These are phyloP conservation scores for Pseudomyrmex pallidus DNA, from an alignment of 1,140 invertebrate genomes.

Conservation along the genomic window DNA sequence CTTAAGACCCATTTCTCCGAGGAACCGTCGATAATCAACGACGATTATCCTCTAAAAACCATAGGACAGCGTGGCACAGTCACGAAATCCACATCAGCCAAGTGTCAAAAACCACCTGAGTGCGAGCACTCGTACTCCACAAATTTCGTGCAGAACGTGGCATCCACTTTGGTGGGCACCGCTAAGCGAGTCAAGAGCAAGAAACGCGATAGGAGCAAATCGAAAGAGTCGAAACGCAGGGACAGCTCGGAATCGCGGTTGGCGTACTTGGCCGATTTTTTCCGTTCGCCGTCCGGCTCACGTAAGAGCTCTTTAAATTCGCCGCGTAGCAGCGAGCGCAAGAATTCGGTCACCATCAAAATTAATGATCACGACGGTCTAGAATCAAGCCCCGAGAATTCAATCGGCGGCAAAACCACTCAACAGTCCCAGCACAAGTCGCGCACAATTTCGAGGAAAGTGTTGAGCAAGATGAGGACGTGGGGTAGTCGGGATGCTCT, in stretches of 20 bases:
- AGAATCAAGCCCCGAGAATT: slow-evolving; percentile 81
- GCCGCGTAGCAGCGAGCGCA: slow-evolving; percentile 75
- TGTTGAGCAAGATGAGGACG: slow-evolving; percentile 80
- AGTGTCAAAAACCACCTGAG: slow-evolving; percentile 59
- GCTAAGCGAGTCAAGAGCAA: slow-evolving; percentile 81
- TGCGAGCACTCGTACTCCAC: slow-evolving; percentile 67
- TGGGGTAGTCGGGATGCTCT: slow-evolving; percentile 82
- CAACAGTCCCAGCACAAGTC: slow-evolving; percentile 76
- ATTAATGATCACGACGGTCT: slow-evolving; percentile 78
- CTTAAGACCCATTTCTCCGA: slow-evolving; percentile 67
- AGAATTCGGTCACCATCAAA: slow-evolving; percentile 77
- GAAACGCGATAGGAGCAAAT: slow-evolving; percentile 81
- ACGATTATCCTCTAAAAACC: slow-evolving; percentile 32
- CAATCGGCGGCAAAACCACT: slow-evolving; percentile 71
- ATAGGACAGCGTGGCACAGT: slow-evolving; percentile 36
- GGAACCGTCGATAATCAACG: slow-evolving; percentile 58
- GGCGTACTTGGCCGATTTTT: slow-evolving; percentile 81
- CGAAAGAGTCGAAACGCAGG: slow-evolving; percentile 82
- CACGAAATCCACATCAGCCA: slow-evolving; percentile 54
- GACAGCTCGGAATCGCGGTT: slow-evolving; percentile 83
- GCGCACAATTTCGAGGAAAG: slow-evolving; percentile 80
- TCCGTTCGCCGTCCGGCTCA: slow-evolving; percentile 83
- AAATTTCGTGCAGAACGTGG: slow-evolving; percentile 79
- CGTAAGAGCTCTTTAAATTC: slow-evolving; percentile 80
- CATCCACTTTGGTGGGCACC: slow-evolving; percentile 75